A percentile compares a stretch with the other conserved stretches of the same genome.
Conservation (phyloP, 2,888 invertebrate genomes). For the Tipula helvola region DNA sequence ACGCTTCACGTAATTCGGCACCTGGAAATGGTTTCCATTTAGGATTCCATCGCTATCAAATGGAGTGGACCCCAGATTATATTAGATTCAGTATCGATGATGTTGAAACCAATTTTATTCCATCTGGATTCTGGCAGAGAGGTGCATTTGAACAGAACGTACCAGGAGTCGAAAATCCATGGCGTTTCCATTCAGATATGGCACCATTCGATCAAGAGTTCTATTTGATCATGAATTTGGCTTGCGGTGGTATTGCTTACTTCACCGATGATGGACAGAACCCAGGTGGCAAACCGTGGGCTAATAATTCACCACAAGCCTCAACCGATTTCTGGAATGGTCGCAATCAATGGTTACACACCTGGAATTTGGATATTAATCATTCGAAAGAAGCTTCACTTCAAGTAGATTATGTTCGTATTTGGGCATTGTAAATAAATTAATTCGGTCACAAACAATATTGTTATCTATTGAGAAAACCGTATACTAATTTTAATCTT, state of each 20-base stretch:
- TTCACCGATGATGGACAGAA: slow-evolving; percentile 48
- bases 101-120: slow-evolving; percentile 38
- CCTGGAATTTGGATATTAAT: slow-evolving; percentile 39
- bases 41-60: slow-evolving; percentile 50
- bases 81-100: slow-evolving; percentile 36
- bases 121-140: slow-evolving; percentile 49
- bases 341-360: slow-evolving; percentile 41
- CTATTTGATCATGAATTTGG: slow-evolving; percentile 51
- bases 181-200: slow-evolving; percentile 42
- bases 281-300: slow-evolving; percentile 44
- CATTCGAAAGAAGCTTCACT: slow-evolving; percentile 45
- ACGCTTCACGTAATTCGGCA: neutral
- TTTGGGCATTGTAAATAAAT: slow-evolving; percentile 45
- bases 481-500: neutral
- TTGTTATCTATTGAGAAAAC: neutral
- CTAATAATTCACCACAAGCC: slow-evolving; percentile 29
- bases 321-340: slow-evolving; percentile 50
- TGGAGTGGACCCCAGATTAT: slow-evolving; percentile 48
- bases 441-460: neutral
- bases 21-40: slow-evolving; percentile 36
- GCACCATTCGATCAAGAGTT: slow-evolving; percentile 60
- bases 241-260: slow-evolving; percentile 51
- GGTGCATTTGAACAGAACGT: slow-evolving; percentile 42
- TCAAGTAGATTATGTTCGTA: slow-evolving; percentile 52
- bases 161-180: slow-evolving; percentile 42